Base-by-base conservation (phyloP, 1,140 invertebrate species). In the Proales similis region DNA sequence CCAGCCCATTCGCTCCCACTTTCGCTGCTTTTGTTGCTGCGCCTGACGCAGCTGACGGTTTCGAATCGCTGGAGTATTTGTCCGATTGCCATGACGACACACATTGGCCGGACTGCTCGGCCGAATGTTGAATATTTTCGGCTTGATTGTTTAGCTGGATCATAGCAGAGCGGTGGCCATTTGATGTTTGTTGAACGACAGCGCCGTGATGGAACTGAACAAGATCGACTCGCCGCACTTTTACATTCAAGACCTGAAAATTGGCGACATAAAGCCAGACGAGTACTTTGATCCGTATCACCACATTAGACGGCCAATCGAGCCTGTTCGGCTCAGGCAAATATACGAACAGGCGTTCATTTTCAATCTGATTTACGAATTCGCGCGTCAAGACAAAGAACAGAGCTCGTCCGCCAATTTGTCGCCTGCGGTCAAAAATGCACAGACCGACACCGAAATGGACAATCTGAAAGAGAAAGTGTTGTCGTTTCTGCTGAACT, bases 301-400 rank as follows among this genome's bases (percentile, higher is more conserved):
- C 26, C 45, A 27, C 30, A 29, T 57, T 17, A 57, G 51, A 42
- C 19, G 51, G 20, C 51, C 51, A 57, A 42, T 57, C 27, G 51
- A 57, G 12, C 51, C 51, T 5, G 51, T 42, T 42, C 39, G 51
- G 32, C 20, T 57, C 5, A 57, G 45, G 12, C 4, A 36, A 24
- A 57, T 57, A n/a, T 57, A 57, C 20, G 36, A 57, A 6, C 51
- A 57, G 32, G 51, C 51, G 14, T 57, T 42, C 20, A 57, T 57
- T n/a, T 57, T 57, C 32, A 42, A 57, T 39, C 32, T 57, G 11
- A 12, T 57, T 1, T 57, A 57, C 19, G 24, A 29, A 30, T 57
- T 57, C 45, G 51, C 51, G n/a, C n/a, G n/a, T n/a, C n/a, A n/a
- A n/a, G n/a, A n/a, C 4, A 57, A 57, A 57, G 51, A 57, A 43